Base-by-base conservation (phyloP, 2,797 vertebrate genomes). In the Echeneis naucrates region DNA sequence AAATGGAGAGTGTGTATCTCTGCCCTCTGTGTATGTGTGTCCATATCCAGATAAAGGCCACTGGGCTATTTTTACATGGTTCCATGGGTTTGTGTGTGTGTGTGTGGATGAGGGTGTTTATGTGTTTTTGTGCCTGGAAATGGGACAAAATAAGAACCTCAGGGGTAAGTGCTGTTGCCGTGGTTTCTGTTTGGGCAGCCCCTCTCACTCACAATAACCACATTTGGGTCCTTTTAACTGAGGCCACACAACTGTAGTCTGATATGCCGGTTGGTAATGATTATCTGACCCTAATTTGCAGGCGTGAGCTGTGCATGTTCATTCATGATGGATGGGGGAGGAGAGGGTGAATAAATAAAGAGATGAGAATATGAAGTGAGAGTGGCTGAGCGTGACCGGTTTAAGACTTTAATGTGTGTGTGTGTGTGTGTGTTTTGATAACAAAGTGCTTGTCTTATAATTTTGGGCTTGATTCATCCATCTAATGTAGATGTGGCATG, bases 271-370 rank as follows among this genome's bases (percentile, higher is more conserved):
- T 47, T 44, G 51, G 50, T 51, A 72, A 76, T 78, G 77, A 85
- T 87, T 80, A 57, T 56, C 47, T 89, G 85, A 88, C 84, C 81
- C 80, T 89, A 86, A 91, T 93, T 89, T 91, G 78, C 83, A 50
- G 47, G 33, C 19, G n/a, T 13, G 66, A 77, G 62, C 60, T 3
- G 33, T 24, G 71, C 60, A 47, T 81, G 72, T 82, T 88, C 77
- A 75, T 83, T 88, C 79, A 85, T 77, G 81, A 68, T 45, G 68
- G 64, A 56, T 47, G 75, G 78, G 79, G 85, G 78, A 77, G 76
- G 78, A 71, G 78, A 56, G 54, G 35, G 35, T 33, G 72, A 78
- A 69, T 62, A 68, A 61, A 75, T 70, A 50, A 58, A 45, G 30
- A 60, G 63, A 85, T 40, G 37, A 21, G 14, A 57, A 71, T 13